Percentiles rank a stretch among this genome's conserved stretches.
These are phyloP conservation scores for Xenopus laevis DNA, from an alignment of 2,113 vertebrate species.

Conservation along the genomic window DNA sequence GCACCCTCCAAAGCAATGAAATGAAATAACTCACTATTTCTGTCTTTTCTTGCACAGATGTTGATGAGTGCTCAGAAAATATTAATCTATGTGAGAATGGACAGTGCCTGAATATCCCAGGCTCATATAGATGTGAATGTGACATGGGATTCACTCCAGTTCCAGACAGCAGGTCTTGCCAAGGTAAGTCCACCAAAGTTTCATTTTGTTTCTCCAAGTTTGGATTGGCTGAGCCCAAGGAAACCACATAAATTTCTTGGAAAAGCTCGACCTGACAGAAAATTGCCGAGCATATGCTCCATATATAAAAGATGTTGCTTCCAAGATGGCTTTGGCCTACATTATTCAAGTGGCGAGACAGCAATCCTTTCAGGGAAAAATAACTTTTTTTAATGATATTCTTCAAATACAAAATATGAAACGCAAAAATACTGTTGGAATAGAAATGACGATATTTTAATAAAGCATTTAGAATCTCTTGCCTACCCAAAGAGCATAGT, in stretches of 20 bases:
- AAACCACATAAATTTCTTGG: constrained; percentile 47
- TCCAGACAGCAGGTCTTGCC: constrained; percentile 69
- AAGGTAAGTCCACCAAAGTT: constrained; percentile 62
- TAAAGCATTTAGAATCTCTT: no score
- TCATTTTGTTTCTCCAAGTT: constrained; percentile 29
- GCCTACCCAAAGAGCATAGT: no score
- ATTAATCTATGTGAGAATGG: constrained; percentile 75
- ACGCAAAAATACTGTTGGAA: no score
- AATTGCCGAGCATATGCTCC: constrained; percentile 45
- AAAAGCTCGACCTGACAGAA: constrained; percentile 47
- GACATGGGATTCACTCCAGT: constrained; percentile 79
- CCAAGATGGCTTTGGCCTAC: constrained; percentile 7
- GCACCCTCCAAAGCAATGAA: not conserved
- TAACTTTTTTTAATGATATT: no score
- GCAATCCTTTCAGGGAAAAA: no score
- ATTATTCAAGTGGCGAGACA: not conserved
- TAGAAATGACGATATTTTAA: no score
- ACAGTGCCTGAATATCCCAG: constrained; percentile 74
- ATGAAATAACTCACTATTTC: constrained; percentile 14
- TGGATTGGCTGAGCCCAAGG: constrained; percentile 38
- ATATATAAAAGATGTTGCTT: constrained; percentile 35
- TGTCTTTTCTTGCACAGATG: constrained; percentile 56
- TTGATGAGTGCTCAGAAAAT: constrained; percentile 78
- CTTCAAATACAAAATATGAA: no score
- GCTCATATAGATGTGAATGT: constrained; percentile 75